Evolutionary conservation across 2,888 invertebrate species (phyloP).

Genomic region (Psylliodes chrysocephalus): DNA sequence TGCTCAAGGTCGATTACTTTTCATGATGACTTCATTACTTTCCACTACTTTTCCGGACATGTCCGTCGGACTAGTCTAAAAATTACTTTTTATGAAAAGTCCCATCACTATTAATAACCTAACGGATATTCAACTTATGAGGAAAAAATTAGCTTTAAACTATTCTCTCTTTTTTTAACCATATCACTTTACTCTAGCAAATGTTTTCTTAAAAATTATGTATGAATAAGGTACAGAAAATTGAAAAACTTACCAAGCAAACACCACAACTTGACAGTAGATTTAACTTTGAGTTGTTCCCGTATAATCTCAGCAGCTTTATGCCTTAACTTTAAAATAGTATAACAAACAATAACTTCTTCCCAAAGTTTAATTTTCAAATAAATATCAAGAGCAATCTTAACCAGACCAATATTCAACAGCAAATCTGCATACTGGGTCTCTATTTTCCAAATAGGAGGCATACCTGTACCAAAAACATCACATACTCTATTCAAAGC

Average conservation of each 20-base stretch:
- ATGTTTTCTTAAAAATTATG: too few species aligned
- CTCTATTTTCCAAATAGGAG: slow-evolving; percentile 81
- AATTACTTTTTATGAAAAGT: too few species aligned
- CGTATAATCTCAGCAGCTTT: slow-evolving; percentile 92
- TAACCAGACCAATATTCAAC: slow-evolving; percentile 82
- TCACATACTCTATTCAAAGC: slow-evolving; percentile 65
- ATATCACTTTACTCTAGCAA: too few species aligned
- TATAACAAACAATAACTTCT: slow-evolving; percentile 92
- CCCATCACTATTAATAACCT: too few species aligned
- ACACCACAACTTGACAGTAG: slow-evolving; percentile 89
- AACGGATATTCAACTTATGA: too few species aligned
- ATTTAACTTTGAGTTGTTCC: slow-evolving; percentile 80
- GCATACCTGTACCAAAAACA: slow-evolving; percentile 78
- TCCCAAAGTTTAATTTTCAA: slow-evolving; percentile 87
- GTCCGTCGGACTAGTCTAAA: too few species aligned
- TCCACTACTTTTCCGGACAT: too few species aligned
- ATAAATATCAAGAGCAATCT: slow-evolving; percentile 85
- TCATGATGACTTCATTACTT: too few species aligned
- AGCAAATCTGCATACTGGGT: slow-evolving; percentile 82
- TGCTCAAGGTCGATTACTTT: too few species aligned
- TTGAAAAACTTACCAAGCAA: slow-evolving; percentile 69
- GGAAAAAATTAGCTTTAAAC: too few species aligned
- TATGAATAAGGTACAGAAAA: neutral
- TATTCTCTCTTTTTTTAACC: too few species aligned
- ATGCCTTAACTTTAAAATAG: slow-evolving; percentile 82